Conservation (phyloP, 2,797 vertebrate species). For the Cryptoblepharus egeriae region DNA sequence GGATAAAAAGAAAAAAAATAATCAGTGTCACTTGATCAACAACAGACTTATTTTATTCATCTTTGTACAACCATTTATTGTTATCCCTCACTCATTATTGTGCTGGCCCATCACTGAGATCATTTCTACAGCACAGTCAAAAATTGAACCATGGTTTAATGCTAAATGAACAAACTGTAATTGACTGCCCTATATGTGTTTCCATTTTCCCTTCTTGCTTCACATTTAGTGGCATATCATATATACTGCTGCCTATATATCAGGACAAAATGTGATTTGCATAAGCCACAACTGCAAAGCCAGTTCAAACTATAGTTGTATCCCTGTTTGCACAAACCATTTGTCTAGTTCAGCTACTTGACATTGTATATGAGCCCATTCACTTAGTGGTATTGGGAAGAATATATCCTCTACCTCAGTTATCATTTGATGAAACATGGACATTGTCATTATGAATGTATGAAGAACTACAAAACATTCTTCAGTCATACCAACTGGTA, state of each 20-base stretch:
- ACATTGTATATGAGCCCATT: too few relatives aligned
- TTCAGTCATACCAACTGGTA: too few relatives aligned
- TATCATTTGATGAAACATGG: too few relatives aligned
- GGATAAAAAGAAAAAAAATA: conserved; percentile 44
- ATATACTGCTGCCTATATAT: neutral
- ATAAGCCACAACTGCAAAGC: neutral
- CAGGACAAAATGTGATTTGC: neutral
- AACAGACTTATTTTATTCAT: neutral
- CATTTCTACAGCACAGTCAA: too few relatives aligned
- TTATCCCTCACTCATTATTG: neutral
- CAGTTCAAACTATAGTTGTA: neutral
- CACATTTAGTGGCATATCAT: neutral
- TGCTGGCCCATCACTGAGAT: too few relatives aligned
- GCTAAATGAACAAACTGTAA: neutral
- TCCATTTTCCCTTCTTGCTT: neutral
- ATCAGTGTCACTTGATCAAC: conserved; percentile 17
- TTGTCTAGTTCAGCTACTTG: neutral
- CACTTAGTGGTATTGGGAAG: too few relatives aligned
- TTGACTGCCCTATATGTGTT: too few relatives aligned
- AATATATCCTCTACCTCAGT: too few relatives aligned
- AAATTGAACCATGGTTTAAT: neutral
- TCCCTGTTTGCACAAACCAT: neutral
- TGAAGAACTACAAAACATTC: too few relatives aligned
- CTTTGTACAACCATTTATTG: neutral
- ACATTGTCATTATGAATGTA: too few relatives aligned